Percentiles rank a stretch among this genome's conserved stretches.
These are phyloP conservation scores for Epinephelus awoara DNA, from an alignment of 2,797 vertebrate genomes.

Conservation along the genomic window DNA sequence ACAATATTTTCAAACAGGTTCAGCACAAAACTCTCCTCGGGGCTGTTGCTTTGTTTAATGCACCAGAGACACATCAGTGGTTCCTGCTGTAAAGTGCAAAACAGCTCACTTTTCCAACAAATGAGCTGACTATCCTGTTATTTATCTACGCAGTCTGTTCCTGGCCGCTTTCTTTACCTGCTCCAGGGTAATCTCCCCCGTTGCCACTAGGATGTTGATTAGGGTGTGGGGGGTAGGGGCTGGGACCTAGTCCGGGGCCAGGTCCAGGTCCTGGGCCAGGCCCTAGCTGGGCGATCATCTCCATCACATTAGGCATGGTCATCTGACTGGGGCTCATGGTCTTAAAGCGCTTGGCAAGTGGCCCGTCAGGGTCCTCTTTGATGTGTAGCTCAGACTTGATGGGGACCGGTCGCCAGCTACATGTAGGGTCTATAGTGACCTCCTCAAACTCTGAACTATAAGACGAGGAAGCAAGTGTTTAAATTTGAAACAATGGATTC, in stretches of 20 bases:
- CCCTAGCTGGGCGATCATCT: constrained; percentile 98
- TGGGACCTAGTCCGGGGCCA: constrained; percentile 89
- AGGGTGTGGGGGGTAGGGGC: constrained; percentile 92
- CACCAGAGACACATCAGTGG: constrained; percentile 37
- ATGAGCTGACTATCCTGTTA: constrained; percentile 29
- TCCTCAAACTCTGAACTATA: constrained; percentile 98
- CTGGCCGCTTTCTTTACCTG: constrained; percentile 85
- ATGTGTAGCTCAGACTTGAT: constrained; percentile 99
- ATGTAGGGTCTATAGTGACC: constrained; percentile 98
- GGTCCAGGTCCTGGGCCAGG: constrained; percentile 91
- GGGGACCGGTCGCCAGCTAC: constrained; percentile 98
- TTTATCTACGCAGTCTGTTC: constrained; percentile 20
- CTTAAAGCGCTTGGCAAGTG: constrained; percentile 97
- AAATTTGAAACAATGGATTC: neutral
- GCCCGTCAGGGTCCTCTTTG: constrained; percentile 98
- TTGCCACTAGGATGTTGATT: constrained; percentile 86
- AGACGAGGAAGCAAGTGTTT: constrained; percentile 4
- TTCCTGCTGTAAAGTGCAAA: constrained; percentile 46
- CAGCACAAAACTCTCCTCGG: constrained; percentile 38
- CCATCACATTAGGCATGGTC: constrained; percentile 99
- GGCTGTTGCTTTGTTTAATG: constrained; percentile 59
- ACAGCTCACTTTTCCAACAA: constrained; percentile 35
- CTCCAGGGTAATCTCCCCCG: constrained; percentile 92
- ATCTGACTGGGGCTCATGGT: constrained; percentile 99
- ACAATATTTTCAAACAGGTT: constrained; percentile 47